Base-by-base conservation (phyloP, 2,888 invertebrate genomes). In the Philhelius pedissequus region DNA sequence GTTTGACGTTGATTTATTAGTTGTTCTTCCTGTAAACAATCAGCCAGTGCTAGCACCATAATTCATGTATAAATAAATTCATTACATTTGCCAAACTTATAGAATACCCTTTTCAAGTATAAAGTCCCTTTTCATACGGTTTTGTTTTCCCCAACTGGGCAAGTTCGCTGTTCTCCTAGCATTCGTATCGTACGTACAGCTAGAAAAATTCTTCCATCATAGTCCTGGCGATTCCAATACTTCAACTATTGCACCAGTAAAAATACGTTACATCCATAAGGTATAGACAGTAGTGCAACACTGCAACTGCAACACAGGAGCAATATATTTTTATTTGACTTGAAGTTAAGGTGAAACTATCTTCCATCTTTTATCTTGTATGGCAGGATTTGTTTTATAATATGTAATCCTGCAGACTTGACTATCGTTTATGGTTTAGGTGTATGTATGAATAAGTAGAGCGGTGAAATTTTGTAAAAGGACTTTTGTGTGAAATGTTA, bases 1-100 rank as follows among this genome's bases (percentile, higher is more conserved):
- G 11, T 32, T 73, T 52, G 77, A 82, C 82, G 73, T 48, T 82
- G 82, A 82, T 77, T 52, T 73, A 82, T 82, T 77, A 60, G 73
- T 52, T 38, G 3, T 18, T 32, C 56, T 38, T 52, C 52, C 9
- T 52, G 27, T 15, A 27, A 52, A 52, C 27, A 27, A 52, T 27
- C 38, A 38, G 9, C n/a, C n/a, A n/a, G n/a, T n/a, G n/a, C n/a
- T n/a, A n/a, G n/a, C 9, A 2, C 58, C 38, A 58, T 58, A 58
- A 58, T 58, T 58, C 58, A 58, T 58, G 38, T 58, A 58, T 38
- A 58, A 58, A 58, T 58, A 58, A 58, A 58, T 58, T 58, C 58
- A 58, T 58, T 58, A 40, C 58, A 20, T 58, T 58, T 58, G 38
- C 58, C 58, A 58, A 58, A 58, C 58, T 58, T 25, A 58, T 35